Percentiles rank a stretch among this genome's conserved stretches.
phyloP scores from a whole-genome alignment of 2,113 vertebrate genomes.

The cattle (Bos taurus) region ARS-UCD2.0 NC_037336.1:17099001-17099500 shows the following conservation, averaged over 20 bases:
- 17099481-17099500: not conserved
- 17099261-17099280: not conserved
- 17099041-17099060: not conserved
- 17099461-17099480: not conserved
- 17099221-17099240: not conserved
- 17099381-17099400: not conserved
- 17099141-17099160: not conserved
- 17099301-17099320: not conserved
- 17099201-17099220: not conserved
- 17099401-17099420: not conserved
- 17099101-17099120: not conserved
- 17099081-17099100: not conserved
- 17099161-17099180: not conserved
- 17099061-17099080: not conserved
- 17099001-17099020: not conserved
- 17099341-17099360: not conserved
- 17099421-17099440: not conserved
- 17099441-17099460: not conserved
- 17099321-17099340: slow-evolving; percentile 14
- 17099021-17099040: not conserved
- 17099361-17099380: not conserved
- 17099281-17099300: not conserved
- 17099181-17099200: not conserved
- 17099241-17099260: not conserved
- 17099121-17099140: not conserved